A percentile compares a stretch with the other conserved stretches of the same genome.
Evolutionary conservation across 2,113 vertebrate genomes (phyloP).

Genomic region (Sprattus sprattus): DNA sequence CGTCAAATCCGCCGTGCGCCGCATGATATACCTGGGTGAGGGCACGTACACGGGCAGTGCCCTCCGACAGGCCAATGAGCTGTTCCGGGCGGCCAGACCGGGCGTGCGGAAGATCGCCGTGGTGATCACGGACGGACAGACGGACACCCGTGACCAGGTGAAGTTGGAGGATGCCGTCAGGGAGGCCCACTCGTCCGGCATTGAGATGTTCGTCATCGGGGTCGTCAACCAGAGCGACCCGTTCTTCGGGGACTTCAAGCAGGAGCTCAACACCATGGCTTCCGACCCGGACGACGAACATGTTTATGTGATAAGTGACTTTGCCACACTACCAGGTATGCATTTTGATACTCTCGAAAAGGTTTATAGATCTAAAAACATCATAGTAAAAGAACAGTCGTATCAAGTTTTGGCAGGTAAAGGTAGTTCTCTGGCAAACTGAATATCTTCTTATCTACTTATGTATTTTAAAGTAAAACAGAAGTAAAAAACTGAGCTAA

Average conservation of each 20-base stretch:
- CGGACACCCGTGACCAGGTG: constrained; percentile 68
- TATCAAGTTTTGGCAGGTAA: neutral
- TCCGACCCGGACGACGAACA: constrained; percentile 77
- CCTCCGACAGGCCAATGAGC: constrained; percentile 66
- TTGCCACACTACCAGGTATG: constrained; percentile 77
- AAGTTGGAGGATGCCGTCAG: constrained; percentile 64
- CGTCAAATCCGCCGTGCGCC: constrained; percentile 71
- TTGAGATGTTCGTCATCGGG: constrained; percentile 82
- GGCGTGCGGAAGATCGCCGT: constrained; percentile 77
- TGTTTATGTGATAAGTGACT: constrained; percentile 78
- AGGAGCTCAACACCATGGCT: constrained; percentile 79
- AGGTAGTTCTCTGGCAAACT: neutral
- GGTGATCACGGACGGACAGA: constrained; percentile 82
- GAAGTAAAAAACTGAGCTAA: neutral
- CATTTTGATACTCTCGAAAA: too few relatives aligned
- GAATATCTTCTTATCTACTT: neutral
- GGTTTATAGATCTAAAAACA: too few relatives aligned
- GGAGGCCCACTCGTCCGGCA: constrained; percentile 58
- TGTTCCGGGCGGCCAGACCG: constrained; percentile 64
- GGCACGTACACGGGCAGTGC: constrained; percentile 81
- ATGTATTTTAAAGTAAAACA: neutral
- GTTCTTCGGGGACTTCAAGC: constrained; percentile 69
- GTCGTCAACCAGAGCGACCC: constrained; percentile 76
- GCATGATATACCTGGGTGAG: constrained; percentile 82
- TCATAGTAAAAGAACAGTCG: too few relatives aligned